Evolutionary conservation across 2,888 invertebrate genomes (phyloP).

Genomic region (Drosophila colorata): DNA sequence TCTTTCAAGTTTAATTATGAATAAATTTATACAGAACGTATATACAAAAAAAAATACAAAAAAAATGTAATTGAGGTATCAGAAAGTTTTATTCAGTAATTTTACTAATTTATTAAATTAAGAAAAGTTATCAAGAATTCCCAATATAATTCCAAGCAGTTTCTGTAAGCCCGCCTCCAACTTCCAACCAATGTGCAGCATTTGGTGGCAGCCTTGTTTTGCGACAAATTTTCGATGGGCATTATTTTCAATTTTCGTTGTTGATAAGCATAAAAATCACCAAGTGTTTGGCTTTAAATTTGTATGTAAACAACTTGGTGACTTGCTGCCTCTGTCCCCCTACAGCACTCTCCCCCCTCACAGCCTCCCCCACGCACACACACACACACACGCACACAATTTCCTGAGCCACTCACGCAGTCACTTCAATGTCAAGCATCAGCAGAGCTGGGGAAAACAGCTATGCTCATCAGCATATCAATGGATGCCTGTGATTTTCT

Average conservation of each 20-base stretch:
- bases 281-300: constrained; percentile 74
- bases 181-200: constrained; percentile 49
- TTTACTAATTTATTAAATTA: no score
- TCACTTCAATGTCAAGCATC: constrained; percentile 74
- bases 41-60: no score
- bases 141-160: no score
- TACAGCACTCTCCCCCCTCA: neutral
- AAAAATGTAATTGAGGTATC: no score
- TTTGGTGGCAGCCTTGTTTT: constrained; percentile 28
- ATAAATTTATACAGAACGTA: no score
- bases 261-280: constrained; percentile 72
- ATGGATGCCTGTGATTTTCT: constrained; percentile 68
- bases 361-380: constrained; percentile 5
- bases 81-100: no score
- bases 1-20: no score
- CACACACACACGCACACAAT: constrained; percentile 9
- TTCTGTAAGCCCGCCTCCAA: no score
- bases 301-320: constrained; percentile 66
- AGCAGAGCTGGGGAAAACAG: constrained; percentile 51
- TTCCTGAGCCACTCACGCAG: constrained; percentile 61
- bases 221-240: constrained; percentile 11
- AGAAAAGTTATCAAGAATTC: no score
- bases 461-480: constrained; percentile 75
- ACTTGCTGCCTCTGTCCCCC: constrained; percentile 7
- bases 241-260: constrained; percentile 59